Evolutionary conservation across 2,113 vertebrate species (phyloP).

Genomic region (Murina feae): DNA sequence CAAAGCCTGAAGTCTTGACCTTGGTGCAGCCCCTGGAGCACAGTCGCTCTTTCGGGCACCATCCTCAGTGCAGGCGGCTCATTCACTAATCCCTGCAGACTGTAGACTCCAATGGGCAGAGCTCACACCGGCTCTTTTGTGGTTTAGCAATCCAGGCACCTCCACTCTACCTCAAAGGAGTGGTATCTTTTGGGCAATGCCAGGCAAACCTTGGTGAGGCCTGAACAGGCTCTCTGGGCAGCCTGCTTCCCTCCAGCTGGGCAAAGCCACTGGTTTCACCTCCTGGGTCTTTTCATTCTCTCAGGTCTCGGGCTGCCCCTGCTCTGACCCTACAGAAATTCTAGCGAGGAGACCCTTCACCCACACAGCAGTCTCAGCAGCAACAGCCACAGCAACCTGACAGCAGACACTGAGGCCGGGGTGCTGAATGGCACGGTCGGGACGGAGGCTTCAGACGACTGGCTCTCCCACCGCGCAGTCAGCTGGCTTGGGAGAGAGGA

Average conservation of each 20-base stretch:
- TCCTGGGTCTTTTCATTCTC: background rate
- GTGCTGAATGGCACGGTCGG: background rate
- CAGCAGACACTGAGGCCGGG: background rate
- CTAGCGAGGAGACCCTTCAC: background rate
- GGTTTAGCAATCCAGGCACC: background rate
- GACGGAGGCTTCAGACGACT: accelerated
- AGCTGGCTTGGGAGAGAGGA: background rate
- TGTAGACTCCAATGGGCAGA: background rate
- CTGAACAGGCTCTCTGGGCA: background rate
- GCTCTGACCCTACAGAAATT: background rate
- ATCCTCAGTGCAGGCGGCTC: background rate
- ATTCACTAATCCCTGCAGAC: background rate
- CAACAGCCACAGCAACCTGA: background rate
- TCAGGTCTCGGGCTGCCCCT: background rate
- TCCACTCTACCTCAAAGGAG: background rate
- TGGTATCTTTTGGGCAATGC: background rate
- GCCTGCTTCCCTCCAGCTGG: background rate
- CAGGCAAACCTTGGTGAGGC: background rate
- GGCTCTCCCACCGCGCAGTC: background rate
- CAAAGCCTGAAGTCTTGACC: background rate
- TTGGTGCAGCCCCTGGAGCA: background rate
- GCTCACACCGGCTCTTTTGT: background rate
- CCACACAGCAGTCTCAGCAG: background rate
- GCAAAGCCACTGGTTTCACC: background rate
- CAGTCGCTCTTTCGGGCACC: background rate